Conservation (phyloP, 2,797 vertebrate genomes). For the Crenichthys baileyi region DNA sequence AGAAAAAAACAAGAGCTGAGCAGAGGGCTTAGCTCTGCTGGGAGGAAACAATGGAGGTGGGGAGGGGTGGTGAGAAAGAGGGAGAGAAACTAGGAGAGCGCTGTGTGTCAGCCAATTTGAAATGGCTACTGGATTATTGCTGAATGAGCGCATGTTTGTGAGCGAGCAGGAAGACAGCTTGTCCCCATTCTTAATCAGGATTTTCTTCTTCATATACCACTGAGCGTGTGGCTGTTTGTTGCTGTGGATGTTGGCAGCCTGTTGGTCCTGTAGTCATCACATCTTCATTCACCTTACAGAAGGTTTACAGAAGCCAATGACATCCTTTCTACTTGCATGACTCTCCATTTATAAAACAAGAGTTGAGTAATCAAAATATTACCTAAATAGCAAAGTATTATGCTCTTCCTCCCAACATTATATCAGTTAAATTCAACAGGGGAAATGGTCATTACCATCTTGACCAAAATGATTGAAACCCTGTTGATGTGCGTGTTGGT, state of each 20-base stretch:
- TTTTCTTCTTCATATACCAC: slow-evolving; percentile 7
- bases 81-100: slow-evolving; percentile 21
- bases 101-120: slow-evolving; percentile 65
- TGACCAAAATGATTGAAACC: slow-evolving; percentile 1
- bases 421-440: not conserved
- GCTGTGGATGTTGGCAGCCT: not conserved
- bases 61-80: slow-evolving; percentile 18
- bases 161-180: not conserved
- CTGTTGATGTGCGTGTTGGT: not conserved
- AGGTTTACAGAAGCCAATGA: not conserved
- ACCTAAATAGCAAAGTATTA: not conserved
- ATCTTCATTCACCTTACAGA: slow-evolving; percentile 7
- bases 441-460: not conserved
- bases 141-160: slow-evolving; percentile 1
- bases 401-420: not conserved
- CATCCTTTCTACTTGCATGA: not conserved
- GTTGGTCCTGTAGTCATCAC: slow-evolving; percentile 33
- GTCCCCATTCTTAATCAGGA: slow-evolving; percentile 16
- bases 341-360: not conserved
- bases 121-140: slow-evolving; percentile 65
- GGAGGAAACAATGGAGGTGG: slow-evolving; percentile 27
- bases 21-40: slow-evolving; percentile 67
- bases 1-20: slow-evolving; percentile 71
- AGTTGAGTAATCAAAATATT: not conserved
- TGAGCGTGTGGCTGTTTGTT: slow-evolving; percentile 8